These are phyloP conservation scores for Scaptomyza cyrtandrae DNA, from an alignment of 2,888 invertebrate genomes.

Conservation along the genomic window DNA sequence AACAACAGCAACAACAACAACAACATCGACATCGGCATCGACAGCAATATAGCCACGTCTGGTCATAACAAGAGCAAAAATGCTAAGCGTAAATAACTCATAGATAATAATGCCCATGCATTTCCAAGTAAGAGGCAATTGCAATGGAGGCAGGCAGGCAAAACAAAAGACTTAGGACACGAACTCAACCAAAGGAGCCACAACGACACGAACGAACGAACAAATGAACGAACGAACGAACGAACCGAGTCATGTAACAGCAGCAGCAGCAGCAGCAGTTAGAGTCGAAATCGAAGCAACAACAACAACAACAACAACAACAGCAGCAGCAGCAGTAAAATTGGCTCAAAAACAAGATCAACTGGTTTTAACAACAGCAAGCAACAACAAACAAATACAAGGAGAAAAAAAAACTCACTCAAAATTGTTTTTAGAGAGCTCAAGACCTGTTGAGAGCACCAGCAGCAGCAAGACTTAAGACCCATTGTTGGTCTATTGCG, in stretches of 20 bases:
- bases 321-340: slow-evolving; percentile 18
- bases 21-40: slow-evolving; percentile 42
- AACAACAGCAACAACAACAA: slow-evolving; percentile 21
- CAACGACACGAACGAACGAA: slow-evolving; percentile 24
- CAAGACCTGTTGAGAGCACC: slow-evolving; percentile 75
- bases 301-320: slow-evolving; percentile 54
- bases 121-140: slow-evolving; percentile 60
- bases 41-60: slow-evolving; percentile 43
- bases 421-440: slow-evolving; percentile 47
- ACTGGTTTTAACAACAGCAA: slow-evolving; percentile 66
- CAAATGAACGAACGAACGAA: slow-evolving; percentile 23
- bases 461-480: slow-evolving; percentile 45
- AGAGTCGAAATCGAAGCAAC: neutral
- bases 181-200: slow-evolving; percentile 71
- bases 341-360: slow-evolving; percentile 72
- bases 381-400: slow-evolving; percentile 44
- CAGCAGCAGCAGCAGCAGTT: slow-evolving; percentile 1
- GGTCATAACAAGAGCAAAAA: slow-evolving; percentile 72
- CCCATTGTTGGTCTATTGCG: slow-evolving; percentile 76
- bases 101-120: slow-evolving; percentile 77
- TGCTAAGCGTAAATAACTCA: slow-evolving; percentile 76
- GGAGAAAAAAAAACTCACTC: slow-evolving; percentile 67
- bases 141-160: slow-evolving; percentile 52
- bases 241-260: slow-evolving; percentile 74
- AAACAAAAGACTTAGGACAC: slow-evolving; percentile 81